Evolutionary conservation across 2,113 vertebrate species (phyloP).

Genomic region (Hirundichthys speculiger): DNA sequence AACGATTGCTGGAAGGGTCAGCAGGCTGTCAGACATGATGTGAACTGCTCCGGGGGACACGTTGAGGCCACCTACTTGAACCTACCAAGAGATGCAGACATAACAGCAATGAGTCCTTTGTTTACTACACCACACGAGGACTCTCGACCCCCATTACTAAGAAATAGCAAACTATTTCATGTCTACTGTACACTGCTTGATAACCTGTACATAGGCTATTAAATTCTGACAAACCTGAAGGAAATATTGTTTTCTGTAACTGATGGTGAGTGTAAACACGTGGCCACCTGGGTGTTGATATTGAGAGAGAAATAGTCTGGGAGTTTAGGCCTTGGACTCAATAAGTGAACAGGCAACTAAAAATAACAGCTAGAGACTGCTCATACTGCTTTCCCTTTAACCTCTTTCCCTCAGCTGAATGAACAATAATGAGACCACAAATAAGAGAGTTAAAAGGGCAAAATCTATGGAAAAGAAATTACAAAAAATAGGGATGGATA

Average conservation of each 20-base stretch:
- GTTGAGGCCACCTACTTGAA: slow-evolving; percentile 92
- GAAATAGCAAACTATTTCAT: neutral
- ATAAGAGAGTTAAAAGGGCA: slow-evolving; percentile 51
- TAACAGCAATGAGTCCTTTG: neutral
- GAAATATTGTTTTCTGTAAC: slow-evolving; percentile 24
- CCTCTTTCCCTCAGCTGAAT: slow-evolving; percentile 48
- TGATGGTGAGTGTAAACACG: slow-evolving; percentile 31
- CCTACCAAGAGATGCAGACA: slow-evolving; percentile 74
- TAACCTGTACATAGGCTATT: neutral
- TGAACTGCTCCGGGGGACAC: slow-evolving; percentile 92
- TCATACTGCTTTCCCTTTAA: slow-evolving; percentile 39
- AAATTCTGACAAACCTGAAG: slow-evolving; percentile 5
- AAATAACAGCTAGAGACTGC: slow-evolving; percentile 53
- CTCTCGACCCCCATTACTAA: neutral
- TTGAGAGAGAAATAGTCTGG: slow-evolving; percentile 20
- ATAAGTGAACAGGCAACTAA: slow-evolving; percentile 40
- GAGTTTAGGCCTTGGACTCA: slow-evolving; percentile 37
- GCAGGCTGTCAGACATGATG: slow-evolving; percentile 93
- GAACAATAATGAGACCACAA: slow-evolving; percentile 45
- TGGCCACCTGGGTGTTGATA: neutral
- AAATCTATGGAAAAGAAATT: slow-evolving; percentile 29
- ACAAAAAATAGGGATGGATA: slow-evolving; percentile 1
- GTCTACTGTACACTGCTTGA: neutral
- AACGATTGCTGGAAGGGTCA: slow-evolving; percentile 94
- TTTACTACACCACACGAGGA: neutral